Evolutionary conservation across 2,113 vertebrate species (phyloP), one percentile per base, ranked within the genome.

Genomic region (Phalacrocorax brasilianus): DNA sequence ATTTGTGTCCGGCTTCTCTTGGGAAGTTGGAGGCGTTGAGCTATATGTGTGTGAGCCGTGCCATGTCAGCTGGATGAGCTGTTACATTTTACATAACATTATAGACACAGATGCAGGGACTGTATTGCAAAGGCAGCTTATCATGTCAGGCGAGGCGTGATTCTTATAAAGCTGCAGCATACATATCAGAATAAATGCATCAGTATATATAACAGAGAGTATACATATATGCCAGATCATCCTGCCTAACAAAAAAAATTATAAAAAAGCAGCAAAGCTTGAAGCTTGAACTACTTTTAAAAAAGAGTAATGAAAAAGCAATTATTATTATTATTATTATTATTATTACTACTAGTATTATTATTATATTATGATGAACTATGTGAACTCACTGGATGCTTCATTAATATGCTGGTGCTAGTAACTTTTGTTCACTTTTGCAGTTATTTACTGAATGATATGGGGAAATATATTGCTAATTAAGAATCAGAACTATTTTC

Each of bases 241-340:
- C 1, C 1, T 4, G 5, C 22, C 24, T 45, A 40, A 75, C 7
- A 66, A 83, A 72, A 78, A 79, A 58, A 35, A 14, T 5, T 38
- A 50, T 21, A 8, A 16, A 65, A 30, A 45, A 14, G 0, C 56
- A 63, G 9, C 5, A 74, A 81, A 78, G 3, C 10, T 81, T 71
- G 33, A 77, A 33, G 8, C 2, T 72, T 85, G 20, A 94, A 47
- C 15, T 63, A 28, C 42, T 78, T 47, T 3, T 12, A 55, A 65
- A 80, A 52, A 47, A 22, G 5, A 53, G 2, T 15, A 66, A 68
- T 32, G 22, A 56, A 70, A 70, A 28, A 1, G 0, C 0, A 0
- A 22, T 32, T 26, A 75, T 65, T 71, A 14, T 47, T 53, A 70
- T 74, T 44, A 44, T 38, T 38, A 22, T 32, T 26, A 75, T 65